Conservation (phyloP, 2,113 vertebrate genomes). For the Tetraodon nigroviridis region DNA sequence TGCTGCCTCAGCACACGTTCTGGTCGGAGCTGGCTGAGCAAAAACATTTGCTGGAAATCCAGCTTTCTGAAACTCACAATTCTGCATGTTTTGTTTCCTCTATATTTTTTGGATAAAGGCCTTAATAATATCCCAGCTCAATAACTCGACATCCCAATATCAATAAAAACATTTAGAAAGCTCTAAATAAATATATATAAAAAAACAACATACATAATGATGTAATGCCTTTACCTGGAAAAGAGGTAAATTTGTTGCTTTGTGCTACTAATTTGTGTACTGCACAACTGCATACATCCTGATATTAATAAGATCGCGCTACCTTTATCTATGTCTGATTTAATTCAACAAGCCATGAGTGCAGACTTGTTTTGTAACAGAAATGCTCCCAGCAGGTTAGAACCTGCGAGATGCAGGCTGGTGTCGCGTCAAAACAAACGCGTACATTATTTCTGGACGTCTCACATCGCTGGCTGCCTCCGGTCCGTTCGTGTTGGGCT, state of each 20-base stretch:
- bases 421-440: constrained; percentile 3
- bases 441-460: constrained; percentile 18
- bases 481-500: constrained; percentile 10
- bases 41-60: too few species aligned
- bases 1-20: not conserved
- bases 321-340: not conserved
- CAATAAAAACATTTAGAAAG: too few species aligned
- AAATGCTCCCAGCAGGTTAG: constrained; percentile 6
- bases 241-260: not conserved
- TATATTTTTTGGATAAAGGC: too few species aligned
- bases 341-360: constrained; percentile 1
- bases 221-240: too few species aligned
- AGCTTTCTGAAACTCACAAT: too few species aligned
- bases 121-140: too few species aligned
- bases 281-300: constrained; percentile 2
- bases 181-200: not conserved
- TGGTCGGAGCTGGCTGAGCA: too few species aligned
- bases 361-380: constrained; percentile 17
- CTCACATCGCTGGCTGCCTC: constrained; percentile 10
- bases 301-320: constrained; percentile 5
- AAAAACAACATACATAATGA: not conserved
- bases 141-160: too few species aligned
- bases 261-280: not conserved
- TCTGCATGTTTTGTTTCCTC: too few species aligned
- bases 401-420: not conserved